Evolutionary conservation across 2,113 vertebrate genomes (phyloP), one percentile per base, ranked within the genome.

Genomic region (Pholis gunnellus): DNA sequence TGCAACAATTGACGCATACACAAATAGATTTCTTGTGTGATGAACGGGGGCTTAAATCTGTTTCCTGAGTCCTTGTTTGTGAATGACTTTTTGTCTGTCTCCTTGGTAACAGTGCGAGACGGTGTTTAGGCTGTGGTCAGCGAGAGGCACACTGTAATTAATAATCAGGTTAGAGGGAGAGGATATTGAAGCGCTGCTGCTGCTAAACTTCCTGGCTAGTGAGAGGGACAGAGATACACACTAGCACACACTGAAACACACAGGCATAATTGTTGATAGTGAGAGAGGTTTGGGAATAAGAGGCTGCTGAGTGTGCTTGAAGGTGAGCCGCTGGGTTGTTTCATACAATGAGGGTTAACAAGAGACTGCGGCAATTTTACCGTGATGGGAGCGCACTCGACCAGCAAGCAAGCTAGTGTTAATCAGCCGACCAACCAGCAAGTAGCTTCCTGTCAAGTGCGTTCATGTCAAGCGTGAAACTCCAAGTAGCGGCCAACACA

Each of bases 331-430:
- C 70, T 79, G 84, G 88, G 86, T 85, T 89, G 89, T 92, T 93
- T 93, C 80, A 72, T 81, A 92, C 91, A 91, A 93, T 89, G 87
- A 92, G 89, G 92, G 93, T 93, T 93, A 95, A 95, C 89, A 92
- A 94, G 90, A 91, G 91, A 90, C 89, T 90, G 86, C 76, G 42
- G 89, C 88, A 91, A 89, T 90, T 86, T 77, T 67, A 67, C 75
- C 59, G 13, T 72, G 87, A 86, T 84, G 82, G 84, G 79, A 83
- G 78, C 56, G 57, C 78, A 82, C 84, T 93, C 83, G 64, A 48
- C 61, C 75, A 87, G 68, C 79, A 75, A 64, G 75, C 75, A 80
- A 69, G 71, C 73, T 57, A 29, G 80, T 70, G 76, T 79, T 88
- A 85, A 91, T 90, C 88, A 90, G 87, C 84, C 83, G 84, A 75